Conservation (phyloP, 1,140 invertebrate genomes). For the Plodia interpunctella region DNA sequence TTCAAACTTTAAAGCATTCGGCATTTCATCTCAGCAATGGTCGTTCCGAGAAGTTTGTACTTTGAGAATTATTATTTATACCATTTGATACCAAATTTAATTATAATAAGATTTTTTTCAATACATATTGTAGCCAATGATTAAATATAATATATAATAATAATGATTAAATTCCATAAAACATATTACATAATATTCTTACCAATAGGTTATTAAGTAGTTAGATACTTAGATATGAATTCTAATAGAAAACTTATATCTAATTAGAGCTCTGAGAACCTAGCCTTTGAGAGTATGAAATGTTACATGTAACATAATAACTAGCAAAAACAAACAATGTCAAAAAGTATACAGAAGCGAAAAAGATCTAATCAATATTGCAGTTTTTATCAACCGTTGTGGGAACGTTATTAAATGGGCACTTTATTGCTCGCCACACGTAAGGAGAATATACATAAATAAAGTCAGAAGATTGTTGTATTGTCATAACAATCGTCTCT, state of each 20-base stretch:
- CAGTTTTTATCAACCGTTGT: background rate
- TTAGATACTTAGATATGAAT: too few species aligned
- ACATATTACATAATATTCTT: too few species aligned
- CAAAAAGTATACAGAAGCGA: background rate
- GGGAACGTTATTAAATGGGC: background rate
- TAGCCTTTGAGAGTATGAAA: background rate
- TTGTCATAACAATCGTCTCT: background rate
- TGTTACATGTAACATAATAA: background rate
- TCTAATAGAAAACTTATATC: background rate
- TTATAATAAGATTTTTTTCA: too few species aligned
- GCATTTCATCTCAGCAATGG: too few species aligned
- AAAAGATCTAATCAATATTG: slow-evolving; percentile 1
- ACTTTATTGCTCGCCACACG: background rate
- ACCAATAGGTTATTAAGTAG: too few species aligned
- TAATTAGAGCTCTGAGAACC: background rate
- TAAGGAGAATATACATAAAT: background rate
- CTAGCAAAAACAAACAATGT: background rate
- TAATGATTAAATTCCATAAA: too few species aligned
- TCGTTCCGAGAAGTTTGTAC: too few species aligned
- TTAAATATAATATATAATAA: too few species aligned
- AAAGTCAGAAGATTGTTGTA: background rate
- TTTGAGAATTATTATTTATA: too few species aligned
- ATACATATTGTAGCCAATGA: too few species aligned
- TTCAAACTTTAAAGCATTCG: too few species aligned
- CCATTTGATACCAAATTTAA: too few species aligned